These are phyloP conservation scores for Drosophila glabriapex DNA, from an alignment of 2,888 invertebrate genomes.

Conservation along the genomic window DNA sequence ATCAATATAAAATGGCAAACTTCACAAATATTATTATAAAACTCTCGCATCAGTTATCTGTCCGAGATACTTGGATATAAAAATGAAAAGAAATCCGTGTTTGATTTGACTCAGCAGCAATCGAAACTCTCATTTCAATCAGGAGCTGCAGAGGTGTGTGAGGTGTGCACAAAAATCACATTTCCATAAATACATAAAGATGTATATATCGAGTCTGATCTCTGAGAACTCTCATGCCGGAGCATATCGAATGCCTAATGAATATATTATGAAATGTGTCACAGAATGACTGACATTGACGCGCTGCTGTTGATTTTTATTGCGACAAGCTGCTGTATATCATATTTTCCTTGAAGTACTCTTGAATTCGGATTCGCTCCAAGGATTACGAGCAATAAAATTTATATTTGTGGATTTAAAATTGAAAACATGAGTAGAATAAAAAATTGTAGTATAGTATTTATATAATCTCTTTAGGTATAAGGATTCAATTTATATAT, in stretches of 20 bases:
- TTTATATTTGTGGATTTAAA: conserved; percentile 12
- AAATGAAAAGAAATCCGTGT: conserved; percentile 23
- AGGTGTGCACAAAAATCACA: conserved; percentile 10
- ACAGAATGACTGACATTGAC: conserved; percentile 39
- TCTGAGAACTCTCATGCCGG: conserved; percentile 32
- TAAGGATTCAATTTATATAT: not conserved
- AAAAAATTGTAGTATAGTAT: accelerated
- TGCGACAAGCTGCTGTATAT: conserved; percentile 8
- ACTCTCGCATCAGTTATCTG: not conserved
- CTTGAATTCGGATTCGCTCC: not conserved
- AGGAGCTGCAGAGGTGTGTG: conserved; percentile 38
- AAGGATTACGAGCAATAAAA: not conserved
- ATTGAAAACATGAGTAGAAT: not conserved
- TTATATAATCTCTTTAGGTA: not conserved
- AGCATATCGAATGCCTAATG: conserved; percentile 60
- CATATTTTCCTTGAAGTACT: conserved; percentile 2
- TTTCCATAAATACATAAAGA: conserved; percentile 35
- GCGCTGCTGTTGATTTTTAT: conserved; percentile 44
- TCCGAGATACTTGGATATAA: conserved; percentile 11
- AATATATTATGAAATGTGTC: conserved; percentile 38
- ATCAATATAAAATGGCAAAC: conserved; percentile 28
- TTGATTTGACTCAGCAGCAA: conserved; percentile 20
- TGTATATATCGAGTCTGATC: conserved; percentile 17
- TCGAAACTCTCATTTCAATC: conserved; percentile 48
- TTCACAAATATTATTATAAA: not conserved